Percentiles rank a stretch among this genome's conserved stretches.
These are phyloP conservation scores for Echiichthys vipera DNA, from an alignment of 2,797 vertebrate species.

Conservation along the genomic window DNA sequence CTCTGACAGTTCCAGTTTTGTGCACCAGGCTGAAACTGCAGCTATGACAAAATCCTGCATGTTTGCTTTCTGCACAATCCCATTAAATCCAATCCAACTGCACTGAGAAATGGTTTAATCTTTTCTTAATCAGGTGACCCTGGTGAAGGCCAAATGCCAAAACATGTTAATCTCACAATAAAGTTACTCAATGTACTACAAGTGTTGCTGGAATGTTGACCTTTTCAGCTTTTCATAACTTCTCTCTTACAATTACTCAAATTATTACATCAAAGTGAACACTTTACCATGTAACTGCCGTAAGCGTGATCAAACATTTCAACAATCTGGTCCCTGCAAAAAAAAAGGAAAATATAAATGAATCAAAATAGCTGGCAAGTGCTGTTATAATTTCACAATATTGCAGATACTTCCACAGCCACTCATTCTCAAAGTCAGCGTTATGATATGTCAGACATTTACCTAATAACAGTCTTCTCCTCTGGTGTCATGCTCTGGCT, in stretches of 20 bases:
- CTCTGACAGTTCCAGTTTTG: too few species aligned
- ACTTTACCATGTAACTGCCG: conserved; percentile 88
- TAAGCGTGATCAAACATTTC: conserved; percentile 91
- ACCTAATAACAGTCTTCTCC: conserved; percentile 85
- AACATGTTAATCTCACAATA: background rate
- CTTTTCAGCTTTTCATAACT: background rate
- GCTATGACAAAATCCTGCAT: conserved; percentile 1
- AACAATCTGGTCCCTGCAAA: conserved; percentile 84
- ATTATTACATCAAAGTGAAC: background rate
- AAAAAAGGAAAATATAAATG: background rate
- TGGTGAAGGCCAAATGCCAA: background rate
- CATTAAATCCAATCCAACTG: background rate
- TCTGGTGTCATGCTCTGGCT: conserved; percentile 81
- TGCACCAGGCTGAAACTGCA: background rate
- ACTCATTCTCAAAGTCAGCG: background rate
- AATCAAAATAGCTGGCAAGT: background rate
- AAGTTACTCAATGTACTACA: background rate
- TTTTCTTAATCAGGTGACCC: background rate
- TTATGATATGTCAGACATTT: background rate
- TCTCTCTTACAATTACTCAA: background rate
- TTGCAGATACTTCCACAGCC: background rate
- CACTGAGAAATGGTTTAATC: background rate
- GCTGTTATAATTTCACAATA: background rate
- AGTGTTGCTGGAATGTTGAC: background rate
- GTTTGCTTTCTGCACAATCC: background rate